phyloP scores from a whole-genome alignment of 2,888 invertebrate species.

The Stramonita haemastoma region DNA sequence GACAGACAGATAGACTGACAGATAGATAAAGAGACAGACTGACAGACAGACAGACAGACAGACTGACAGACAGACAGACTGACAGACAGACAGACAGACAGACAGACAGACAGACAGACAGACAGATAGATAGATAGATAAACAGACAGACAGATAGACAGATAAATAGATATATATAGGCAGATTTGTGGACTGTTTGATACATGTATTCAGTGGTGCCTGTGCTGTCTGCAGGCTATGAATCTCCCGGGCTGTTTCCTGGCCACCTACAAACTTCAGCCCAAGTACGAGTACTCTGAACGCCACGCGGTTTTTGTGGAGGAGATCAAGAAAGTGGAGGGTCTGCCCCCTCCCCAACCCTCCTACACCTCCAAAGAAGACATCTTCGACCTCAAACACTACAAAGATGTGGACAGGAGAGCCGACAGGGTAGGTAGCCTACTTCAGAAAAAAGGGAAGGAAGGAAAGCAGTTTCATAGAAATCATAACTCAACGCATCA shows the following conservation, averaged over 20 bases:
- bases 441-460: too few relatives aligned
- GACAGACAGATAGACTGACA: too few relatives aligned
- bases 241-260: slow-evolving; percentile 43
- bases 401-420: slow-evolving; percentile 57
- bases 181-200: not conserved
- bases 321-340: slow-evolving; percentile 53
- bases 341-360: slow-evolving; percentile 61
- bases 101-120: too few relatives aligned
- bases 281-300: slow-evolving; percentile 54
- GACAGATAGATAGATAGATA: not conserved
- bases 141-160: not conserved
- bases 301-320: slow-evolving; percentile 58
- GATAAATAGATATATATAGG: not conserved
- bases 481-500: too few relatives aligned
- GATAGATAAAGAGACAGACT: too few relatives aligned
- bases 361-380: slow-evolving; percentile 60
- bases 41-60: too few relatives aligned
- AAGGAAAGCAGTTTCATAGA: too few relatives aligned
- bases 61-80: too few relatives aligned
- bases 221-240: slow-evolving; percentile 77
- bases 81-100: too few relatives aligned
- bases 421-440: slow-evolving; percentile 58
- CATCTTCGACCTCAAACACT: slow-evolving; percentile 60
- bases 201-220: not conserved
- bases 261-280: slow-evolving; percentile 49